phyloP scores from a whole-genome alignment of 2,113 vertebrate species.

The Mirza zaza region DNA sequence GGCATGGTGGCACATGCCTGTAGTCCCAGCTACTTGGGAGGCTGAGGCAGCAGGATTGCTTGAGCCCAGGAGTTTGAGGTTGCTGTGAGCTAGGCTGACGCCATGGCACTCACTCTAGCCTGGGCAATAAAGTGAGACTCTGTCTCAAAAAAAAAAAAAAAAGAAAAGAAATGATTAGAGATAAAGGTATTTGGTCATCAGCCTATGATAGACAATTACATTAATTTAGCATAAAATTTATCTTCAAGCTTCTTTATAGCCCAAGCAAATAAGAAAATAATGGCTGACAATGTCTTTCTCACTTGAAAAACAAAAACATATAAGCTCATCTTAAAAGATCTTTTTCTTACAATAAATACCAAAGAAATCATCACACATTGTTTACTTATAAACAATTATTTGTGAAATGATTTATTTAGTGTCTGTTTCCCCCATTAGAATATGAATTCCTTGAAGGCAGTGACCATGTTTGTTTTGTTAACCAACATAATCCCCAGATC shows the following conservation, averaged over 20 bases:
- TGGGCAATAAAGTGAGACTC: too few species aligned
- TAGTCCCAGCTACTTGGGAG: too few species aligned
- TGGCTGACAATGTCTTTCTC: background rate
- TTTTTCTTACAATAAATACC: background rate
- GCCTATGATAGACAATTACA: background rate
- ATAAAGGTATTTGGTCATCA: background rate
- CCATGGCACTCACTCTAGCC: too few species aligned
- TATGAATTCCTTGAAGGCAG: background rate
- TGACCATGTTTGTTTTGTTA: slow-evolving; percentile 11
- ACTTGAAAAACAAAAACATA: slow-evolving; percentile 24
- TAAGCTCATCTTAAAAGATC: background rate
- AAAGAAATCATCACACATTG: background rate
- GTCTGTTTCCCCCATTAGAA: background rate
- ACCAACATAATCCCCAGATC: background rate
- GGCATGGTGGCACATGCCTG: too few species aligned
- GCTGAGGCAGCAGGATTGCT: too few species aligned
- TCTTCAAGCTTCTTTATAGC: background rate
- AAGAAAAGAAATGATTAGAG: slow-evolving; percentile 40
- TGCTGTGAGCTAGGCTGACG: too few species aligned
- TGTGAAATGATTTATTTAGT: slow-evolving; percentile 22
- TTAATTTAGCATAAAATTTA: slow-evolving; percentile 10
- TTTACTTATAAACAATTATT: slow-evolving; percentile 36
- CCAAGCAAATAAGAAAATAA: background rate
- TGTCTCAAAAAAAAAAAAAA: too few species aligned
- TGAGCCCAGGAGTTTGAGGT: too few species aligned